These are phyloP conservation scores for Dromococcyx pavoninus DNA, from an alignment of 2,797 vertebrate species.

Conservation along the genomic window DNA sequence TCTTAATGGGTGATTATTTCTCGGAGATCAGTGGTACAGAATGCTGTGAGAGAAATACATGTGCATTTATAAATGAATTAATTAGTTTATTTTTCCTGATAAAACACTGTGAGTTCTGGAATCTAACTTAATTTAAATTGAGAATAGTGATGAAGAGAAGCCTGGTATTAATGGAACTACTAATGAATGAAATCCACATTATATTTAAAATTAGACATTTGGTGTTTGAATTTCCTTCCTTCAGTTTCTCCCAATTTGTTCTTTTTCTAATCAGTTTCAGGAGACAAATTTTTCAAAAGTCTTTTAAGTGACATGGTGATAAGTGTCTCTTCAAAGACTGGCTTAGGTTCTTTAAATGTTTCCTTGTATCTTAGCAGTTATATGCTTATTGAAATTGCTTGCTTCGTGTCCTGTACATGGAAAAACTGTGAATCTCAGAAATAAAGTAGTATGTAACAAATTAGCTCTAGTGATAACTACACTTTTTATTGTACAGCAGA, in stretches of 20 bases:
- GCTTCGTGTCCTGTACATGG: conserved; percentile 29
- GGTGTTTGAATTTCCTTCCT: background rate
- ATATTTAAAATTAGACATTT: background rate
- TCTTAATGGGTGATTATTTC: background rate
- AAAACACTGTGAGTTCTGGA: background rate
- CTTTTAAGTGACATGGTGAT: background rate
- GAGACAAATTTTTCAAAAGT: background rate
- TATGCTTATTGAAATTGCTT: conserved; percentile 23
- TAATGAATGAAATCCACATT: background rate
- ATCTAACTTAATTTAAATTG: background rate
- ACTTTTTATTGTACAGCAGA: conserved; percentile 52
- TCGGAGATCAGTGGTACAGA: background rate
- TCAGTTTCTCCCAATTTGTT: background rate
- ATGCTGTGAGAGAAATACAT: background rate
- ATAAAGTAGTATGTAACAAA: conserved; percentile 30
- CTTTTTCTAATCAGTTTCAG: background rate
- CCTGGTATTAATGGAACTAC: background rate
- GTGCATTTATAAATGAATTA: background rate
- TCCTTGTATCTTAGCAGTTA: background rate
- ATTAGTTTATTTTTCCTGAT: background rate
- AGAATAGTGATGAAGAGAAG: background rate
- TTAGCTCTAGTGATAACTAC: conserved; percentile 56
- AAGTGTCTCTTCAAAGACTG: background rate
- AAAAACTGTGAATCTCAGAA: conserved; percentile 33
- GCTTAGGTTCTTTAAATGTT: background rate